Evolutionary conservation across 2,888 invertebrate genomes (phyloP), one percentile per base, ranked within the genome.

Genomic region (Acanthacorydalis orientalis): DNA sequence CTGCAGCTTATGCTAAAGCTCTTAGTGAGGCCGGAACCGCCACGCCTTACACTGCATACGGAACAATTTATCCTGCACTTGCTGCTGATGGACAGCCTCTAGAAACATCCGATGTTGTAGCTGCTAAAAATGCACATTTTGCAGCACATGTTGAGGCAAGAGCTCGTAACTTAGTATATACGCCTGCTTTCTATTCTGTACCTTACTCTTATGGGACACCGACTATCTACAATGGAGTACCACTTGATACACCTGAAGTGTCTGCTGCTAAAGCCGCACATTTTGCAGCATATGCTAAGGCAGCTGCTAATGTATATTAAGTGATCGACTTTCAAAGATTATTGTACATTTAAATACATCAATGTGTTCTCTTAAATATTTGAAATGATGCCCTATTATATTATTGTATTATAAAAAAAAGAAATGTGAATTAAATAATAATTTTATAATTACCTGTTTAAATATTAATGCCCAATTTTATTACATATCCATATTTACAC

Each of bases 51-150:
- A 7, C 7, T 14, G 37, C 37, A 23, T 23, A 23, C 7, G 35
- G 4, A 44, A 14, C 35, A 35, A 51, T 50, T 41, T 45, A 50
- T 10, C 50, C 51, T 31, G 46, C 48, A 11, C 53, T 59, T 45
- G 52, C 54, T 44, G 65, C 64, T 49, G 68, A 70, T 50, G 69
- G 68, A 46, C 66, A 68, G 37, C 71, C 71, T 44, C 61, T 68
- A 7, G 70, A 72, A 56, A 70, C 71, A 23, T 67, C 69, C 7
- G 72, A 70, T 59, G 71, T 72, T 35, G 67, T 67, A 53, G 63
- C 65, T 35, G 67, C 49, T 14, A 47, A 47, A 35, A 72, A 73
- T 53, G 69, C 71, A 50, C 76, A 77, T 60, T 69, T 75, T 52
- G 74, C 75, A 52, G 74, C 74, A 49, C 68, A 75, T 53, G 62